Conservation (phyloP, 2,888 invertebrate genomes). For the Clivina fossor region DNA sequence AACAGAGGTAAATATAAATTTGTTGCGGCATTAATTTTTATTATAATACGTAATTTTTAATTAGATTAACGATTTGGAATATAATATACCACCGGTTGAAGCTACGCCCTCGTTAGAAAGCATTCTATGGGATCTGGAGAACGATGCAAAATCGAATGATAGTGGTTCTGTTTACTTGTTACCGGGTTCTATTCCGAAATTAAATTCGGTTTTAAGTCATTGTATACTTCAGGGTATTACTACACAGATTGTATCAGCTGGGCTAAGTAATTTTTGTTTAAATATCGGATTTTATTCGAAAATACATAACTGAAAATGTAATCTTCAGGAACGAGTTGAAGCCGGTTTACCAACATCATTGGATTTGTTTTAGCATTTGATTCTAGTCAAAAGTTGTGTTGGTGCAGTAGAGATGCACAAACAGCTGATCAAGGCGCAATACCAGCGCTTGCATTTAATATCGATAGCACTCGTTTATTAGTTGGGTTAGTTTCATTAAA, state of each 20-base stretch:
- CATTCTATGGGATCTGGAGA: slow-evolving; percentile 74
- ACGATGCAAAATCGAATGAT: slow-evolving; percentile 62
- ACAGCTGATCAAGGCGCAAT: slow-evolving; percentile 75
- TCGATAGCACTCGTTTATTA: slow-evolving; percentile 81
- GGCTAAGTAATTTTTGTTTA: too few relatives aligned
- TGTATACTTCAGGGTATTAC: slow-evolving; percentile 85
- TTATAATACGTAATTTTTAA: slow-evolving; percentile 42
- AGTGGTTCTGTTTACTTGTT: slow-evolving; percentile 58
- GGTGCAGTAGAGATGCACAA: slow-evolving; percentile 76
- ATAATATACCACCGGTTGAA: slow-evolving; percentile 75
- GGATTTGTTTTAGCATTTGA: slow-evolving; percentile 88
- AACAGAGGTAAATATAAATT: slow-evolving; percentile 18
- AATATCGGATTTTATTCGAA: too few relatives aligned
- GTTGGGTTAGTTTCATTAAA: too few relatives aligned
- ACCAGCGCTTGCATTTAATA: slow-evolving; percentile 82
- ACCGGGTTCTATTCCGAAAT: slow-evolving; percentile 54
- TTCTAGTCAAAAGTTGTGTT: slow-evolving; percentile 82
- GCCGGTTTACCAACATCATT: slow-evolving; percentile 87
- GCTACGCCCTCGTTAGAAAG: slow-evolving; percentile 78
- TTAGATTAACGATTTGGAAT: slow-evolving; percentile 79
- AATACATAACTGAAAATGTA: slow-evolving; percentile 10
- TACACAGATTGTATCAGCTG: slow-evolving; percentile 83
- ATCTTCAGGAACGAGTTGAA: slow-evolving; percentile 80
- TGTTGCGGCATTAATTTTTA: background rate
- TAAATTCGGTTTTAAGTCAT: slow-evolving; percentile 72